A percentile compares a stretch with the other conserved stretches of the same genome.
Evolutionary conservation across 2,888 invertebrate genomes (phyloP).

Genomic region (Mechanitis mazaeus): DNA sequence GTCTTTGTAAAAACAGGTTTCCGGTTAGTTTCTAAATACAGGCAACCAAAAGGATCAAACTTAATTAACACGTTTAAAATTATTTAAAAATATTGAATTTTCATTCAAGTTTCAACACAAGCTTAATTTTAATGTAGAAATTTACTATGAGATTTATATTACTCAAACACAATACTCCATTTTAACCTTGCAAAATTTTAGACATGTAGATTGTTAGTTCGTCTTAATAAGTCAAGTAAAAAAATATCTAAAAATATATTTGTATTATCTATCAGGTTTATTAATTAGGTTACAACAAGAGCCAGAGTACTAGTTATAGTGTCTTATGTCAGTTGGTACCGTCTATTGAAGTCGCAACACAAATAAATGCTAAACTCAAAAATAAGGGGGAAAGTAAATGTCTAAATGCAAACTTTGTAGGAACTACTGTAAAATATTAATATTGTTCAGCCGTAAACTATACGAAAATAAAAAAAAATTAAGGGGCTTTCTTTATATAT

Average conservation of each 20-base stretch:
- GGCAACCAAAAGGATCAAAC: too few relatives aligned
- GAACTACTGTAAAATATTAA: neutral
- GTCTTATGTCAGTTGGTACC: too few relatives aligned
- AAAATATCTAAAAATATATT: neutral
- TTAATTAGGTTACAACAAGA: neutral
- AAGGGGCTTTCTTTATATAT: slow-evolving; percentile 3
- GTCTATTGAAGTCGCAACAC: too few relatives aligned
- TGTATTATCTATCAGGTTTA: neutral
- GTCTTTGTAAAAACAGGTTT: too few relatives aligned
- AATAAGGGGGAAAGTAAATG: neutral
- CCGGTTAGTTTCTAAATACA: too few relatives aligned
- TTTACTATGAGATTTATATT: too few relatives aligned
- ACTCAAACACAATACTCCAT: too few relatives aligned
- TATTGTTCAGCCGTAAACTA: neutral
- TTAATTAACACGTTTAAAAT: too few relatives aligned
- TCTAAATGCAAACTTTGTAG: neutral
- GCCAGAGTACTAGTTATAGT: neutral
- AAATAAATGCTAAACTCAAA: too few relatives aligned
- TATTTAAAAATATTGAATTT: too few relatives aligned
- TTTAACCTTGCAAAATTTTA: neutral
- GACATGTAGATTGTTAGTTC: neutral
- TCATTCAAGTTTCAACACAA: too few relatives aligned
- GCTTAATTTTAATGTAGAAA: too few relatives aligned
- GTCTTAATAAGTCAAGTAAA: neutral
- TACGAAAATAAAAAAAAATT: neutral